These are phyloP conservation scores for Apamea crenata DNA, from an alignment of 2,888 invertebrate genomes.

Conservation along the genomic window DNA sequence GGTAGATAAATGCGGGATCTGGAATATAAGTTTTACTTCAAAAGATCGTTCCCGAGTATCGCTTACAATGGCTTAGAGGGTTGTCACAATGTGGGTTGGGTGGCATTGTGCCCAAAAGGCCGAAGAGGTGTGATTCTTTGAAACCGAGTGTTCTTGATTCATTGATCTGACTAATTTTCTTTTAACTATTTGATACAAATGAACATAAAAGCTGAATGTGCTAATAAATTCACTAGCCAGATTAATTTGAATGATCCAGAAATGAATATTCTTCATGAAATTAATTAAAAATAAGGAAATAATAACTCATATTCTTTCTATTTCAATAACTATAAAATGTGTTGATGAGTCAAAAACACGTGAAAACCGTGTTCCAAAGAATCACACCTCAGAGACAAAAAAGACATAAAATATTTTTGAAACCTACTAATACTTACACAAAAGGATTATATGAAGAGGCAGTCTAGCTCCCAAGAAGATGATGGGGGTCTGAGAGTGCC, in stretches of 20 bases:
- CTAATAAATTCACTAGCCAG: background rate
- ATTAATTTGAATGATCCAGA: conserved; percentile 1
- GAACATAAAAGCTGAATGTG: background rate
- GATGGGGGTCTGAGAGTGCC: conserved; percentile 95
- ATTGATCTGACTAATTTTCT: background rate
- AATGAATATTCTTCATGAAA: background rate
- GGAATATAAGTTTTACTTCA: conserved; percentile 41
- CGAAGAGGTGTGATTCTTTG: background rate
- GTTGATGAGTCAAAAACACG: background rate
- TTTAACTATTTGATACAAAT: background rate
- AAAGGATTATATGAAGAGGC: conserved; percentile 93
- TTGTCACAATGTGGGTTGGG: background rate
- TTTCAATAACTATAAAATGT: background rate
- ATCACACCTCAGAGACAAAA: background rate
- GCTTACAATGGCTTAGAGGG: background rate
- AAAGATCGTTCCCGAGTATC: background rate
- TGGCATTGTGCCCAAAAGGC: background rate
- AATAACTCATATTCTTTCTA: background rate
- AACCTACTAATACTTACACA: conserved; percentile 91
- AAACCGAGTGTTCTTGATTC: background rate
- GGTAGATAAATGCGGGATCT: conserved; percentile 92
- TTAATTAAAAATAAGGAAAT: background rate
- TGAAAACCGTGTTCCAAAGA: background rate
- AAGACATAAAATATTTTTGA: background rate
- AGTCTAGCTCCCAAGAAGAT: conserved; percentile 93